Conservation (phyloP, 92 coral and sea anemone genomes). For the Paragorgia papillata region DNA sequence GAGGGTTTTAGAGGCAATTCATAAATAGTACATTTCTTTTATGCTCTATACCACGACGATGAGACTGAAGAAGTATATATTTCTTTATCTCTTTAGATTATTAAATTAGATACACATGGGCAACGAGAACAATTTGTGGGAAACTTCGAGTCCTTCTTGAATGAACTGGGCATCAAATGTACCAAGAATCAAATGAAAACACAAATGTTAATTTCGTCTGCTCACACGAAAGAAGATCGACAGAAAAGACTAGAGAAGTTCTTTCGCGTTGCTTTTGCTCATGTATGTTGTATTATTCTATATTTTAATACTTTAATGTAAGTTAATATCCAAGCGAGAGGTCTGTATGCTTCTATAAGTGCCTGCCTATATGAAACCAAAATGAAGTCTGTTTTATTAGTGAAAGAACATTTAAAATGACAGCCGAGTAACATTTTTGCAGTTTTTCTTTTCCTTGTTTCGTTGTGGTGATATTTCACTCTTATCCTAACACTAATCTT, state of each 20-base stretch:
- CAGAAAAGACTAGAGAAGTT: conserved; percentile 43
- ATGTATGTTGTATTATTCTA: conserved; percentile 1
- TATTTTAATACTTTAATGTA: neutral
- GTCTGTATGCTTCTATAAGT: no score
- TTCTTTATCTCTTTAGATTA: conserved; percentile 6
- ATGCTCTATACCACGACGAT: no score
- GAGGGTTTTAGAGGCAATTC: no score
- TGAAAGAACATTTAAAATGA: no score
- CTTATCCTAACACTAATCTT: no score
- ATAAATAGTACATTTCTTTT: no score
- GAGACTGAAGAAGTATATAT: neutral
- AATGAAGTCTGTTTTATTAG: neutral
- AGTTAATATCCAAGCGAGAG: no score
- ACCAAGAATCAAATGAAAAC: conserved; percentile 36
- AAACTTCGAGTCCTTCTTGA: conserved; percentile 13
- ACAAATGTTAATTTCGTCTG: conserved; percentile 36
- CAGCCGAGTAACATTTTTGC: no score
- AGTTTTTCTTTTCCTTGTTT: no score
- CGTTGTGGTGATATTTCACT: no score
- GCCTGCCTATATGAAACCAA: no score
- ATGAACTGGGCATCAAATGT: conserved; percentile 3
- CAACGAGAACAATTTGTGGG: conserved; percentile 24
- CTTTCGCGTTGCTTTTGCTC: conserved; percentile 44
- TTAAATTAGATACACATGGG: neutral
- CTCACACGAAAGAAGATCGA: conserved; percentile 41